These are phyloP conservation scores for Cherax destructor DNA, from an alignment of 1,140 invertebrate species.

Conservation along the genomic window DNA sequence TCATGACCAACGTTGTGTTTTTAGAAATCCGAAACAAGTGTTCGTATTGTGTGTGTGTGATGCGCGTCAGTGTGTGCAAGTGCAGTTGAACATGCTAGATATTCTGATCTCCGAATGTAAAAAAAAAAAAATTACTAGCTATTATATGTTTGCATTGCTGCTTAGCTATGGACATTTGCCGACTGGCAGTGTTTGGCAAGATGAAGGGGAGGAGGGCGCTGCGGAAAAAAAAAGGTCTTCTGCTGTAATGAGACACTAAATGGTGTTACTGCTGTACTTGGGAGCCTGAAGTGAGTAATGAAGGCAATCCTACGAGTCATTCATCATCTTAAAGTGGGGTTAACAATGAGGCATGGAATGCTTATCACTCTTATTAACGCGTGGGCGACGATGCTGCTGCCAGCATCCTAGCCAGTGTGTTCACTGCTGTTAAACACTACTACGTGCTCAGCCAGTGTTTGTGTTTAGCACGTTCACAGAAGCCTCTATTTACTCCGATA, in stretches of 20 bases:
- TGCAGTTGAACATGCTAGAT: background rate
- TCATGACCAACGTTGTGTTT: slow-evolving; percentile 9
- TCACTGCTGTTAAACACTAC: background rate
- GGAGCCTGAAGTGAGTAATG: background rate
- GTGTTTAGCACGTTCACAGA: background rate
- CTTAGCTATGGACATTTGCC: background rate
- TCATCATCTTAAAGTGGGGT: too few relatives aligned
- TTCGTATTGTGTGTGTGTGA: slow-evolving; percentile 9
- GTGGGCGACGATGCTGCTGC: background rate
- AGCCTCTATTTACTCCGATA: slow-evolving; percentile 25
- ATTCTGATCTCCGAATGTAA: background rate
- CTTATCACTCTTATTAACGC: too few relatives aligned
- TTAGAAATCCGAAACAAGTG: slow-evolving; percentile 2
- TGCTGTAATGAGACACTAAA: background rate
- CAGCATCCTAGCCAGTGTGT: background rate
- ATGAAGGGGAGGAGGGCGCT: background rate
- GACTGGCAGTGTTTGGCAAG: background rate
- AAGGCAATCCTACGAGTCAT: background rate
- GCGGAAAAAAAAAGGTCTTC: background rate
- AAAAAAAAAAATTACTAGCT: background rate
- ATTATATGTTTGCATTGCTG: background rate
- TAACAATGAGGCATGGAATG: too few relatives aligned
- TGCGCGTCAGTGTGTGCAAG: background rate
- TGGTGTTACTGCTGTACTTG: background rate
- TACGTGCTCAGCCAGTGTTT: too few relatives aligned